phyloP scores from a whole-genome alignment of 1,140 invertebrate species.

The Microplitis demolitor region DNA sequence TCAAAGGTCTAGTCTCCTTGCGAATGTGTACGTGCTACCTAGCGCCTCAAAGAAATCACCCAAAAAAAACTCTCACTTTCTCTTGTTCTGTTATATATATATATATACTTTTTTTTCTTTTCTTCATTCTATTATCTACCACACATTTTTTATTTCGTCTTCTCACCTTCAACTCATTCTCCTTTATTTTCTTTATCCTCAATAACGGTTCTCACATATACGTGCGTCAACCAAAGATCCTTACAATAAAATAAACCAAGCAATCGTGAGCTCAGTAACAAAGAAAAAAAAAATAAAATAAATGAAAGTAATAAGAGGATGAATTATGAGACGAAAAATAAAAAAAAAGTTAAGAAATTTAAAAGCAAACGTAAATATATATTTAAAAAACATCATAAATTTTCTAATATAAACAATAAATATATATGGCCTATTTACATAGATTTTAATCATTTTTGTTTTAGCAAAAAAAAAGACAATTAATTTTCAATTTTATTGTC shows the following conservation, averaged over 20 bases:
- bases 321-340: background rate
- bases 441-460: too few relatives aligned
- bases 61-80: background rate
- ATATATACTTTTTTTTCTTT: background rate
- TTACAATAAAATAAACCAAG: background rate
- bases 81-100: background rate
- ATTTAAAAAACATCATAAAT: too few relatives aligned
- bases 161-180: background rate
- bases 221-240: background rate
- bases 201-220: background rate
- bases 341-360: too few relatives aligned
- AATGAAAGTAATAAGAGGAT: slow-evolving; percentile 23
- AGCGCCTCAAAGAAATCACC: slow-evolving; percentile 8
- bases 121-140: background rate
- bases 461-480: too few relatives aligned
- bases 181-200: background rate
- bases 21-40: slow-evolving; percentile 18
- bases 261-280: too few relatives aligned
- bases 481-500: background rate
- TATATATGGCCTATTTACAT: too few relatives aligned
- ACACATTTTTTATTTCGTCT: background rate
- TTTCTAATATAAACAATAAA: too few relatives aligned
- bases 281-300: background rate
- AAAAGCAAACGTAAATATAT: too few relatives aligned
- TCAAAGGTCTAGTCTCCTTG: slow-evolving; percentile 11